phyloP scores from a whole-genome alignment of 2,113 vertebrate species.

The Argyrosomus japonicus region DNA sequence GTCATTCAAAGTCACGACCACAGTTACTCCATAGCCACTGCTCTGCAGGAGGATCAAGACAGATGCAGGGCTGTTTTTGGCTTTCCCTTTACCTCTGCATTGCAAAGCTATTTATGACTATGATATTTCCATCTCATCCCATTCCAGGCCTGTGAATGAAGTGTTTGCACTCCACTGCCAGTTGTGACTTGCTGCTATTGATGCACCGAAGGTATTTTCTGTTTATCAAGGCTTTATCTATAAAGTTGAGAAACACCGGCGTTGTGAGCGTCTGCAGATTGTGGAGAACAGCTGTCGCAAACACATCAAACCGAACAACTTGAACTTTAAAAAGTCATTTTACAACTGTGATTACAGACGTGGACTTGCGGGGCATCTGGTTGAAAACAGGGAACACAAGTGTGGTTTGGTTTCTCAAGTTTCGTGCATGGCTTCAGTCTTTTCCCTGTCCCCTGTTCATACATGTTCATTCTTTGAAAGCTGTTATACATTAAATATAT shows the following conservation, averaged over 20 bases:
- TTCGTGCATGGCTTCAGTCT: not conserved
- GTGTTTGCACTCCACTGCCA: not conserved
- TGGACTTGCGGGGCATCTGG: constrained; percentile 58
- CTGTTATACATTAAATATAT: not conserved
- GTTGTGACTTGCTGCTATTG: constrained; percentile 38
- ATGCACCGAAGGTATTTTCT: constrained; percentile 23
- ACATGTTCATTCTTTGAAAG: not conserved
- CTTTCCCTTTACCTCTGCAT: constrained; percentile 37
- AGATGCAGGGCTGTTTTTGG: constrained; percentile 52
- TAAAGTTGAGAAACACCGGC: constrained; percentile 21
- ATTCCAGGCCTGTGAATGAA: constrained; percentile 41
- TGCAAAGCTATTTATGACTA: constrained; percentile 62
- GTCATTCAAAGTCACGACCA: constrained; percentile 31
- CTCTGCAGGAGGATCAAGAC: constrained; percentile 32
- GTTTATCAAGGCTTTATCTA: constrained; percentile 43
- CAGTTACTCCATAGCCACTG: constrained; percentile 6
- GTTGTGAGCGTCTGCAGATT: constrained; percentile 29
- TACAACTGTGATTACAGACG: constrained; percentile 76
- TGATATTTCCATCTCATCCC: constrained; percentile 60
- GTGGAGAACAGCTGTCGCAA: constrained; percentile 72
- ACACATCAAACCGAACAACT: constrained; percentile 53
- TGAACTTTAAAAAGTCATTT: constrained; percentile 71
- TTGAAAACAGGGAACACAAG: constrained; percentile 52
- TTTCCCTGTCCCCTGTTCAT: not conserved
- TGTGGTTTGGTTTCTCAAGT: constrained; percentile 51